Evolutionary conservation across 1,140 invertebrate species (phyloP), one percentile per base, ranked within the genome.

Genomic region (Platyura marginata): DNA sequence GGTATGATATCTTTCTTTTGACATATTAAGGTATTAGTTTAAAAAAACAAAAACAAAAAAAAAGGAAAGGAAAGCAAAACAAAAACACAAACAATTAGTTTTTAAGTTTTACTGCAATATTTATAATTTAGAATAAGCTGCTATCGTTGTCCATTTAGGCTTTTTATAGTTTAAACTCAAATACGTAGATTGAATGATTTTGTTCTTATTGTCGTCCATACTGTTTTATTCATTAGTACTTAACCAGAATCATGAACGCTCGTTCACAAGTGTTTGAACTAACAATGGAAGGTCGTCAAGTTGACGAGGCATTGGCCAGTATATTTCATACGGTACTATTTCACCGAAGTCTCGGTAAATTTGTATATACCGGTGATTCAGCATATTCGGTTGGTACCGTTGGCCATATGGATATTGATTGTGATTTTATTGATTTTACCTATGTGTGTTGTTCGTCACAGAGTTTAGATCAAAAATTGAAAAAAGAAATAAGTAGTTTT

Each of bases 341-440:
- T 58, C 90, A 96, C 60, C 74, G 93, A 49, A 85, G 87, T 37
- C 73, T 89, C 48, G 92, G 93, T 46, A 98, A 96, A 71, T 95
- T 95, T 65, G 77, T 82, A 40, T 95, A 94, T 63, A 87, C 85
- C 63, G 79, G 82, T 56, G 90, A 95, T 64, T 83, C 81, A 48
- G 87, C 80, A 61, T 98, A 95, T 61, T 89, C 88, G 9, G 86
- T 96, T 42, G 90, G 92, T 21, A 93, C 89, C 2, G 75, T 97
- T 20, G 91, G 91, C 38, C 91, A 91, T 54, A 82, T 87, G 49
- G 93, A 97, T 66, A 85, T 95, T 9, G 86, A 94, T 57, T 97
- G 93, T 68, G 87, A 96, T 65, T 95, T 93, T 59, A 86, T 98
- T 48, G 91, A 96, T 64, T 85, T 95, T 52, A 95, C 91, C 21